These are phyloP conservation scores for Trichechus manatus DNA, from an alignment of 2,113 vertebrate species.

Conservation along the genomic window DNA sequence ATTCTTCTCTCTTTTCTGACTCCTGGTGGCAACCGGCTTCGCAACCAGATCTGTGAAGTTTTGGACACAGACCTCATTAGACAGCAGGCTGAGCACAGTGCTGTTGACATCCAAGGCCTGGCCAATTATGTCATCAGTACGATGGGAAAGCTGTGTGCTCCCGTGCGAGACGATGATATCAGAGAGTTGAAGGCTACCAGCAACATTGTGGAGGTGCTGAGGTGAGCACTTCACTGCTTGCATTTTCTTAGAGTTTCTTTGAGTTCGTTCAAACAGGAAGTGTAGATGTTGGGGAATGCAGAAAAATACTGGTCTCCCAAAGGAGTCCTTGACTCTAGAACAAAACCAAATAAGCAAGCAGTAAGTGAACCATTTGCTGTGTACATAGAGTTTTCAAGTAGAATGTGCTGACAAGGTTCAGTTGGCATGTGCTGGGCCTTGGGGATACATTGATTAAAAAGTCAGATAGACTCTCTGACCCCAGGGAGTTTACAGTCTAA, in stretches of 20 bases:
- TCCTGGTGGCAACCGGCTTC: slow-evolving; percentile 94
- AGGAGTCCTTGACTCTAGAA: neutral
- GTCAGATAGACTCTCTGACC: neutral
- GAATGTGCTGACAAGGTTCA: neutral
- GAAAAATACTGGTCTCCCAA: neutral
- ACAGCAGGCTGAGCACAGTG: slow-evolving; percentile 94
- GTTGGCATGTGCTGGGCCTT: neutral
- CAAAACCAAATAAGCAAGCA: neutral
- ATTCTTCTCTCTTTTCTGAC: slow-evolving; percentile 95
- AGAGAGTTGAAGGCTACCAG: slow-evolving; percentile 91
- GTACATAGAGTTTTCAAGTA: neutral
- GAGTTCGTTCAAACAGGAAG: neutral
- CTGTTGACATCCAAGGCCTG: slow-evolving; percentile 94
- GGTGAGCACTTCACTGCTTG: slow-evolving; percentile 78
- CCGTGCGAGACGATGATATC: slow-evolving; percentile 92
- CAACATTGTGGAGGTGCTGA: slow-evolving; percentile 90
- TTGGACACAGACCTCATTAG: slow-evolving; percentile 95
- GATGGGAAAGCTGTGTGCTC: slow-evolving; percentile 96
- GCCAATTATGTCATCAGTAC: slow-evolving; percentile 93
- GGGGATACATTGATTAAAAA: neutral
- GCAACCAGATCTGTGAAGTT: slow-evolving; percentile 95
- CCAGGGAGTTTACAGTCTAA: neutral
- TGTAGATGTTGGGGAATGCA: neutral
- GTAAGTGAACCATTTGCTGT: neutral
- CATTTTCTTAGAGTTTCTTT: neutral